A percentile compares a stretch with the other conserved stretches of the same genome.
These are phyloP conservation scores for Netelia virgata DNA, from an alignment of 2,888 invertebrate species.

Conservation along the genomic window DNA sequence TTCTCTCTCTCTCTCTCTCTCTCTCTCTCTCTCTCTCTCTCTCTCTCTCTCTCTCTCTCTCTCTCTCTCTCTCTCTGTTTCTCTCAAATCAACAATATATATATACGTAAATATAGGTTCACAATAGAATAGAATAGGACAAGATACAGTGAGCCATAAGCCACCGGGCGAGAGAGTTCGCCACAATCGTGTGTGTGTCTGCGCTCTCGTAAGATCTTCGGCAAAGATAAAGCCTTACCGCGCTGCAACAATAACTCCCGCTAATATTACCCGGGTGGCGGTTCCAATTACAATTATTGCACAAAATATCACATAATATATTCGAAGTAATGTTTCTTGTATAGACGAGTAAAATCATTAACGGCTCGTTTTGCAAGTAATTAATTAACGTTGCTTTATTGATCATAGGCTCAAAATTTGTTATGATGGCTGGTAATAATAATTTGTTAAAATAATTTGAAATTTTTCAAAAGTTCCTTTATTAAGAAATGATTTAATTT, in stretches of 20 bases:
- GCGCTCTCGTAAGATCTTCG: slow-evolving; percentile 59
- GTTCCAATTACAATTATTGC: slow-evolving; percentile 62
- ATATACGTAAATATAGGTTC: slow-evolving; percentile 1
- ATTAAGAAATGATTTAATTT: no score
- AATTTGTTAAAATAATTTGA: no score
- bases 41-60: slow-evolving; percentile 7
- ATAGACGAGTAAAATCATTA: background rate
- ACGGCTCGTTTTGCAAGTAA: no score
- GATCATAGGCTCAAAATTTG: no score
- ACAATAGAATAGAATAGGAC: slow-evolving; percentile 45
- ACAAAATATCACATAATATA: slow-evolving; percentile 37
- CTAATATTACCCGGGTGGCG: slow-evolving; percentile 57
- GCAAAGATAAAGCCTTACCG: slow-evolving; percentile 45
- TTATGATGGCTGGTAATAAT: no score
- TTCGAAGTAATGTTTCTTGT: background rate
- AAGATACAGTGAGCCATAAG: slow-evolving; percentile 57
- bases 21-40: slow-evolving; percentile 68
- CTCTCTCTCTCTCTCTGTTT: slow-evolving; percentile 63
- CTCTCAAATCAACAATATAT: slow-evolving; percentile 49
- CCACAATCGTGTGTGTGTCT: slow-evolving; percentile 38
- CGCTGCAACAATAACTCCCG: slow-evolving; percentile 59
- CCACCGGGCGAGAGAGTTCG: slow-evolving; percentile 48
- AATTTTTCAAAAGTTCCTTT: no score
- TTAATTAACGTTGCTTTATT: no score
- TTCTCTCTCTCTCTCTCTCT: slow-evolving; percentile 65